A percentile compares a stretch with the other conserved stretches of the same genome.
Evolutionary conservation across 1,140 invertebrate species (phyloP).

Genomic region (Eubasilissa regina): DNA sequence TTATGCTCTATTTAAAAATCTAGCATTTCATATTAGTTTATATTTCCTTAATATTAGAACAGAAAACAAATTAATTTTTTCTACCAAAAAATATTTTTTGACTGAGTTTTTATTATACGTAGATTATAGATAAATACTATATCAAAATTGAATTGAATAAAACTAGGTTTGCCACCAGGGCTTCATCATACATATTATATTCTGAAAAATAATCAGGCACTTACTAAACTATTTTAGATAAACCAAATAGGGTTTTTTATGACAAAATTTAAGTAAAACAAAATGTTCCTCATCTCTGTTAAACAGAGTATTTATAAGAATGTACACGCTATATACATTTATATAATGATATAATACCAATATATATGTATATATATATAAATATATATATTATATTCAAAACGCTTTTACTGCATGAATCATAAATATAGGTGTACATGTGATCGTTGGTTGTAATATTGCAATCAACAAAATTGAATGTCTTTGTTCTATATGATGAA

Average conservation of each 20-base stretch:
- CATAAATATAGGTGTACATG: conserved; percentile 14
- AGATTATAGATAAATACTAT: conserved; percentile 48
- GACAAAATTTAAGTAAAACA: conserved; percentile 53
- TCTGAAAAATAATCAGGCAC: conserved; percentile 30
- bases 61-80: conserved; percentile 34
- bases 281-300: conserved; percentile 60
- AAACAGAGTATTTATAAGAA: conserved; percentile 57
- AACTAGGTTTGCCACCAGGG: conserved; percentile 46
- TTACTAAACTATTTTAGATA: conserved; percentile 52
- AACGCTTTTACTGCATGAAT: conserved; percentile 42
- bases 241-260: conserved; percentile 38
- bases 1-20: neutral
- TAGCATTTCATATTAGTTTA: neutral
- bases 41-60: conserved; percentile 2
- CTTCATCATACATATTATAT: conserved; percentile 18
- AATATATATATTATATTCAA: conserved; percentile 21
- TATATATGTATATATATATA: neutral
- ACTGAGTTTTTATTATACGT: conserved; percentile 58
- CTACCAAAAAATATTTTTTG: conserved; percentile 61
- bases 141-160: conserved; percentile 45
- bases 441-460: conserved; percentile 14
- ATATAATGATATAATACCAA: no score
- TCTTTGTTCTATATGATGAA: neutral
- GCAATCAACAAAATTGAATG: conserved; percentile 5
- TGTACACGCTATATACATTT: neutral